phyloP scores from a whole-genome alignment of 2,888 invertebrate genomes.

The Euspilapteryx auroguttella region DNA sequence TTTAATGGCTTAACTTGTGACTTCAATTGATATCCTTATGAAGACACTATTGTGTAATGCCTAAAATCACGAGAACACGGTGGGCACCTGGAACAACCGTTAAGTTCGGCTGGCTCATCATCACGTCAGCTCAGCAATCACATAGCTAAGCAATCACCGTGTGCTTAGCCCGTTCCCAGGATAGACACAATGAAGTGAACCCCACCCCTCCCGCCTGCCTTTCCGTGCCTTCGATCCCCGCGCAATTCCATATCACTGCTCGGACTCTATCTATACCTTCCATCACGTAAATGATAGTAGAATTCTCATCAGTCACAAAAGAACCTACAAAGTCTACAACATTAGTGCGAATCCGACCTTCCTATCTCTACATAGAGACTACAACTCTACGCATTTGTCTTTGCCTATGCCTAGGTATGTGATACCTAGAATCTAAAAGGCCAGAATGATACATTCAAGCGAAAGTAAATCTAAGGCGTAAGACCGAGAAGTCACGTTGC shows the following conservation, averaged over 20 bases:
- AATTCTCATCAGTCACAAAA: slow-evolving; percentile 15
- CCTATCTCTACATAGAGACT: slow-evolving; percentile 14
- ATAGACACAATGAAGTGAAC: slow-evolving; percentile 13
- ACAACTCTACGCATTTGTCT: slow-evolving; percentile 11
- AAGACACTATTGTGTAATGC: too few relatives aligned
- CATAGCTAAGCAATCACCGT: too few relatives aligned
- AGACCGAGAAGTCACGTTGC: slow-evolving; percentile 24
- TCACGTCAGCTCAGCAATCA: too few relatives aligned
- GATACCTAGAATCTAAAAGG: slow-evolving; percentile 22
- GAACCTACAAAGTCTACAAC: slow-evolving; percentile 12
- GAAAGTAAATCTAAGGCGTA: slow-evolving; percentile 35
- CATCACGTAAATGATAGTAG: slow-evolving; percentile 47
- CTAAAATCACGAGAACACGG: slow-evolving; percentile 8
- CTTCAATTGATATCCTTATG: too few relatives aligned
- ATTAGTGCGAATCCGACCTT: slow-evolving; percentile 15
- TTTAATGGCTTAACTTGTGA: too few relatives aligned
- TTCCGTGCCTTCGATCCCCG: slow-evolving; percentile 17
- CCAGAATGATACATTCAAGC: slow-evolving; percentile 21
- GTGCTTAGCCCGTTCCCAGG: slow-evolving; percentile 21
- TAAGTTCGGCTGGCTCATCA: too few relatives aligned
- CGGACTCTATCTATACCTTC: slow-evolving; percentile 39
- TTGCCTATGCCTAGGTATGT: slow-evolving; percentile 14
- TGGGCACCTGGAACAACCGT: slow-evolving; percentile 15
- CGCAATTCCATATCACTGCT: slow-evolving; percentile 30
- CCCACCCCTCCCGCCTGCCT: too few relatives aligned